These are phyloP conservation scores for Netelia inedita DNA, from an alignment of 2,888 invertebrate genomes.

Conservation along the genomic window DNA sequence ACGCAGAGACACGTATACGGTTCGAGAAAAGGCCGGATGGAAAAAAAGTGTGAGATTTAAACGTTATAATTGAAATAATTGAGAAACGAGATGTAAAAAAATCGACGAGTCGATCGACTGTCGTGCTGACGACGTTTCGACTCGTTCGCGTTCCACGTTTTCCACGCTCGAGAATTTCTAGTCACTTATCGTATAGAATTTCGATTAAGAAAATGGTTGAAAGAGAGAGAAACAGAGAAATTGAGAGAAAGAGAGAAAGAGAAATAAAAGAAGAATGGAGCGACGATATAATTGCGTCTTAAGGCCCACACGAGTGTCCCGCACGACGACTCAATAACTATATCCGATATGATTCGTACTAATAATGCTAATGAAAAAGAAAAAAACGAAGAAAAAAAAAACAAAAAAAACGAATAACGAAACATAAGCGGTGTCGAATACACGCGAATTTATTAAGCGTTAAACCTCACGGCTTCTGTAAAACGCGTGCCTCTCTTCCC, in stretches of 20 bases:
- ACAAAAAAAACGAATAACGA: slow-evolving; percentile 32
- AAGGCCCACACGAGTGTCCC: slow-evolving; percentile 47
- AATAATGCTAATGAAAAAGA: slow-evolving; percentile 19
- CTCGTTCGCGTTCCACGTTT: slow-evolving; percentile 49
- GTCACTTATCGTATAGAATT: slow-evolving; percentile 38
- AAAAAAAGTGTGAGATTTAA: slow-evolving; percentile 41
- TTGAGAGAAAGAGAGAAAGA: background rate
- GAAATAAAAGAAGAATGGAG: slow-evolving; percentile 3
- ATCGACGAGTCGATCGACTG: slow-evolving; percentile 11
- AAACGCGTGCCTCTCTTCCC: slow-evolving; percentile 70
- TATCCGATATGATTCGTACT: slow-evolving; percentile 45
- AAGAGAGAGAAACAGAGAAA: slow-evolving; percentile 16
- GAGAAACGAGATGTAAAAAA: slow-evolving; percentile 13
- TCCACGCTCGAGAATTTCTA: slow-evolving; percentile 57
- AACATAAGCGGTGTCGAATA: slow-evolving; percentile 47
- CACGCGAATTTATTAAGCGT: slow-evolving; percentile 59
- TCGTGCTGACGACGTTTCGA: slow-evolving; percentile 3
- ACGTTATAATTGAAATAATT: slow-evolving; percentile 16
- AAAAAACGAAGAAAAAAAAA: slow-evolving; percentile 33
- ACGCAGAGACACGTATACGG: slow-evolving; percentile 13
- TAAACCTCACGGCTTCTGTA: slow-evolving; percentile 66
- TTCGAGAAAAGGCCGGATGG: background rate
- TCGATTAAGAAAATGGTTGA: slow-evolving; percentile 29
- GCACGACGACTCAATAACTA: slow-evolving; percentile 44
- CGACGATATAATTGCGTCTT: slow-evolving; percentile 29